Evolutionary conservation across 2,888 invertebrate species (phyloP).

Genomic region (Malachius bipustulatus): DNA sequence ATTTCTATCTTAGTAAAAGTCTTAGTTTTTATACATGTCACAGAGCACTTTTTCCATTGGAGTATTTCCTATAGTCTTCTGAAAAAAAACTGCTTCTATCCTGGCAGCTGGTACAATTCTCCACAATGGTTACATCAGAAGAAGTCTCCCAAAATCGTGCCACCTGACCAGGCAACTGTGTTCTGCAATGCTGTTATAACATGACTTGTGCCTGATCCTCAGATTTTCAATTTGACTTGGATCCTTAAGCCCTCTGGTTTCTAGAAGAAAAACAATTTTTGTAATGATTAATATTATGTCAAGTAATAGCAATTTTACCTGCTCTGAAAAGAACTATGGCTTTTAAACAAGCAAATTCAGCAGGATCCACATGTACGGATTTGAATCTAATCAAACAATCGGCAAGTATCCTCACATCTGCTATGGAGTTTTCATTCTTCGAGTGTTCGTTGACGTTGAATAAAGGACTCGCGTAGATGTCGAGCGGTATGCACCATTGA

Average conservation of each 20-base stretch:
- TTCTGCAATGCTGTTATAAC: conserved; percentile 87
- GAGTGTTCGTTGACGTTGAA: conserved; percentile 63
- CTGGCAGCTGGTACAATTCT: conserved; percentile 67
- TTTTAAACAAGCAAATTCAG: conserved; percentile 96
- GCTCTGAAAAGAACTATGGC: conserved; percentile 94
- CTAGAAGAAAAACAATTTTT: conserved; percentile 38
- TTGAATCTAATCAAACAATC: conserved; percentile 82
- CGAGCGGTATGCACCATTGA: conserved; percentile 93
- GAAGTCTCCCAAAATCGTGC: conserved; percentile 79
- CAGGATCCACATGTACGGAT: conserved; percentile 84
- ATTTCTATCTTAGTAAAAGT: no score
- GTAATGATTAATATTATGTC: not conserved
- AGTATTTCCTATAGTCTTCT: conserved; percentile 87
- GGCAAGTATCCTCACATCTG: conserved; percentile 74
- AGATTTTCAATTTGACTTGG: conserved; percentile 92
- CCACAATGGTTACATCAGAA: conserved; percentile 78
- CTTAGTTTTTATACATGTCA: conserved; percentile 96
- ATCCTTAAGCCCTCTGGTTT: conserved; percentile 89
- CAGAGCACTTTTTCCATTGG: conserved; percentile 97
- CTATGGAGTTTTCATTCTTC: conserved; percentile 40
- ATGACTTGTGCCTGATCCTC: conserved; percentile 96
- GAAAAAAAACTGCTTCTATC: conserved; percentile 85
- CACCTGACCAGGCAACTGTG: conserved; percentile 75
- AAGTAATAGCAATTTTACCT: conserved; percentile 49
- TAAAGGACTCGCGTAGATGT: conserved; percentile 68